Conservation (phyloP, 2,797 vertebrate species). For the Malacoctenus gilli region DNA sequence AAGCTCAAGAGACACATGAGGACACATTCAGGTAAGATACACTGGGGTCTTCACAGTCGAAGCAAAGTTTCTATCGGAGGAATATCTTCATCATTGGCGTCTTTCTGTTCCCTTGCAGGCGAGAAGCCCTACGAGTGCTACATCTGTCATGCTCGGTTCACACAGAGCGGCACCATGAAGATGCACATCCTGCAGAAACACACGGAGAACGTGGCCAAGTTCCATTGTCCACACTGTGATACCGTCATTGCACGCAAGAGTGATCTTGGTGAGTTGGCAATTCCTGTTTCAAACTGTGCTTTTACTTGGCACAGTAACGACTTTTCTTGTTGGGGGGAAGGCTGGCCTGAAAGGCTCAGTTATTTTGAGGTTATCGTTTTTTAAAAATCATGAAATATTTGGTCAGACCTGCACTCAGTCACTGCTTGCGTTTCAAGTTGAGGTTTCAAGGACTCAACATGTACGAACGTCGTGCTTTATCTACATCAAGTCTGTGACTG, state of each 20-base stretch:
- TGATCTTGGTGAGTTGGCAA: constrained; percentile 86
- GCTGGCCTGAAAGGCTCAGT: too few species aligned
- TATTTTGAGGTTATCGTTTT: too few species aligned
- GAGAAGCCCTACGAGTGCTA: constrained; percentile 99
- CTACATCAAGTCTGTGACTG: background rate
- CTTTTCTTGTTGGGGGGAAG: too few species aligned
- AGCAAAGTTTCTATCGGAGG: background rate
- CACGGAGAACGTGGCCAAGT: constrained; percentile 98
- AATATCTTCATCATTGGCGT: too few species aligned
- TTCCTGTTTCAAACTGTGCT: background rate
- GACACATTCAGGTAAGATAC: constrained; percentile 91
- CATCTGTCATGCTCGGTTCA: constrained; percentile 98
- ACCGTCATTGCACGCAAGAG: constrained; percentile 98
- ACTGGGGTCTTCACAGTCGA: background rate
- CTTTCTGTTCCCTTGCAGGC: too few species aligned
- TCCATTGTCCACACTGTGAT: constrained; percentile 98
- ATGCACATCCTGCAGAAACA: constrained; percentile 99
- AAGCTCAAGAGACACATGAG: constrained; percentile 99
- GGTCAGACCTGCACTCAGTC: too few species aligned
- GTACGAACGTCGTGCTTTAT: too few species aligned
- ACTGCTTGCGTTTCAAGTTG: too few species aligned
- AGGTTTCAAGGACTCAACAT: background rate
- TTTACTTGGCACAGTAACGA: too few species aligned
- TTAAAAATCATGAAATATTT: too few species aligned
- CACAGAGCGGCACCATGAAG: constrained; percentile 99